Conservation (phyloP, 1,140 invertebrate species). For the Hycleus phaleratus region DNA sequence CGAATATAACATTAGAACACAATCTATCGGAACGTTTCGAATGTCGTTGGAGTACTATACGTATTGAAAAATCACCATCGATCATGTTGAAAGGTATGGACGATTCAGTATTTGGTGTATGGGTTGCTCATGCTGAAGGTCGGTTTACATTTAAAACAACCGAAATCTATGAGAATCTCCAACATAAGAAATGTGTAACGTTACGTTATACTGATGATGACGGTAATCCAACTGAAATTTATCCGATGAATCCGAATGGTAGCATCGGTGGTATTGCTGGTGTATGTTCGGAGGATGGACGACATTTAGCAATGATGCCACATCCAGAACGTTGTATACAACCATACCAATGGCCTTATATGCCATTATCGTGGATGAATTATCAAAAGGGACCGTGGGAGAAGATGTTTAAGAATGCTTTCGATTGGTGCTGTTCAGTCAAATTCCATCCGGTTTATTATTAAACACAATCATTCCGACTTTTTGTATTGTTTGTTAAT, state of each 20-base stretch:
- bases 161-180: slow-evolving; percentile 49
- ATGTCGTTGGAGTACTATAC: slow-evolving; percentile 81
- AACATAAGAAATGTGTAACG: slow-evolving; percentile 57
- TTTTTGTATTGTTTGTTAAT: slow-evolving; percentile 7
- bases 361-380: slow-evolving; percentile 47
- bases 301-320: slow-evolving; percentile 96
- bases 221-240: slow-evolving; percentile 64
- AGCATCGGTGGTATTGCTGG: slow-evolving; percentile 78
- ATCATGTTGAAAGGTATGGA: slow-evolving; percentile 88
- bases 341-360: slow-evolving; percentile 80
- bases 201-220: slow-evolving; percentile 79
- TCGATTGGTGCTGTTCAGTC: slow-evolving; percentile 58
- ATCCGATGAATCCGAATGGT: slow-evolving; percentile 94
- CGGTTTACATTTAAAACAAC: slow-evolving; percentile 54
- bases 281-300: slow-evolving; percentile 79
- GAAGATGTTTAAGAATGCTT: slow-evolving; percentile 86
- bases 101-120: slow-evolving; percentile 77
- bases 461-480: not conserved
- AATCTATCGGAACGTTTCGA: slow-evolving; percentile 87
- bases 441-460: slow-evolving; percentile 25
- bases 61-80: slow-evolving; percentile 51
- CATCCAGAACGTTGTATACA: slow-evolving; percentile 88
- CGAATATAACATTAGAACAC: slow-evolving; percentile 69
- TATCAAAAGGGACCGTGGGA: slow-evolving; percentile 76
- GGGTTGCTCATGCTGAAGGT: slow-evolving; percentile 97